Evolutionary conservation across 2,888 invertebrate species (phyloP), one percentile per base, ranked within the genome.

Genomic region (Hololepta plana): DNA sequence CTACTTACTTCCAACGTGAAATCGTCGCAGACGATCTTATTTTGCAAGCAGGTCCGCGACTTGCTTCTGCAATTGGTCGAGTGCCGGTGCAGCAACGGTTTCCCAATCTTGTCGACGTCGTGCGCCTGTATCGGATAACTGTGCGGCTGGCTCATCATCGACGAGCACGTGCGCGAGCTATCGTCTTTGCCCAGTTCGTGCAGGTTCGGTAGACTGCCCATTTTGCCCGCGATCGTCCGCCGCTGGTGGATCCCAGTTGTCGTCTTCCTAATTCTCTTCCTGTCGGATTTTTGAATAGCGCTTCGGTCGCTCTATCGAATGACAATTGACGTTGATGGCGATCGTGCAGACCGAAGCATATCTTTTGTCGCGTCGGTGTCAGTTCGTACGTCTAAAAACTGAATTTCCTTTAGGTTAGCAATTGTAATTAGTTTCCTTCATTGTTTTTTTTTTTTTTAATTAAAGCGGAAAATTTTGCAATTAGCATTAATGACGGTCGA

Each of bases 181-280:
- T 30, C 29, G 19, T 42, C 45, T 35, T 41, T 47, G 15, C 63
- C 62, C 43, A 72, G 53, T 42, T 70, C 68, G 44, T 69, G 69
- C 31, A 72, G 48, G 51, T 72, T 71, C 35, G 72, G 72, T 41
- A 72, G 45, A 40, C 71, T 71, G 27, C 72, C 71, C 72, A 72
- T 72, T 28, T 14, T 7, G n/a, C n/a, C n/a, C 14, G 17, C 17
- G n/a, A 17, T 7, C n/a, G 7, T 17, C 17, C 17, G 7, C 7
- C 7, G n/a, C n/a, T n/a, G n/a, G n/a, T n/a, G n/a, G n/a, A n/a
- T n/a, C n/a, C n/a, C n/a, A n/a, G n/a, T n/a, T n/a, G n/a, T n/a
- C n/a, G n/a, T n/a, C n/a, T n/a, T n/a, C n/a, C n/a, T n/a, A n/a
- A n/a, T n/a, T n/a, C n/a, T n/a, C n/a, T n/a, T n/a, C 7, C 12